These are phyloP conservation scores for Basileuterus tristriatus DNA, from an alignment of 2,797 vertebrate species.

Conservation along the genomic window DNA sequence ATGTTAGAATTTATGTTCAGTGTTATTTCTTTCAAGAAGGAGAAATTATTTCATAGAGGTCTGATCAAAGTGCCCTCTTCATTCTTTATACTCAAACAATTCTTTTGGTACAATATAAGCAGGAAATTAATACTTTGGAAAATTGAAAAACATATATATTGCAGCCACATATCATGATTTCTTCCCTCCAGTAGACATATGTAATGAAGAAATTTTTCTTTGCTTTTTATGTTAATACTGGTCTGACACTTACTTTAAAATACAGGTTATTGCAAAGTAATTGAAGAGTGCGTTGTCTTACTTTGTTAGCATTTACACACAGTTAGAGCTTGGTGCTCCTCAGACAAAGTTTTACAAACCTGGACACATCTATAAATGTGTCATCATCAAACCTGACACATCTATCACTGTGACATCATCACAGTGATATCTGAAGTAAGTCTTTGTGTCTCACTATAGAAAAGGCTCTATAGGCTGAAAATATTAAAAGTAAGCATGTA, in stretches of 20 bases:
- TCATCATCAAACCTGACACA: too few species aligned
- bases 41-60: not conserved
- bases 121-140: not conserved
- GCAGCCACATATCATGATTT: not conserved
- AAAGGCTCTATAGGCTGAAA: not conserved
- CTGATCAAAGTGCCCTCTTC: not conserved
- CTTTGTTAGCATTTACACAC: not conserved
- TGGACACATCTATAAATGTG: not conserved
- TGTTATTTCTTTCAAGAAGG: not conserved
- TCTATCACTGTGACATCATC: not conserved
- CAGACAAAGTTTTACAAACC: not conserved
- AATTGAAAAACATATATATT: not conserved
- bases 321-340: not conserved
- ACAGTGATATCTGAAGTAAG: not conserved
- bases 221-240: not conserved
- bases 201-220: not conserved
- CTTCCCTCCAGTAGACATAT: not conserved
- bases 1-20: not conserved
- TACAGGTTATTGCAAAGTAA: not conserved
- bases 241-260: not conserved
- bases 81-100: not conserved
- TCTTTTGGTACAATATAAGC: not conserved
- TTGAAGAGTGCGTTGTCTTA: not conserved
- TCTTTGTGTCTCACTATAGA: not conserved
- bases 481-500: not conserved